Percentiles rank a stretch among this genome's conserved stretches.
Conservation (phyloP, 2,797 vertebrate species). For the Aplochiton taeniatus region DNA sequence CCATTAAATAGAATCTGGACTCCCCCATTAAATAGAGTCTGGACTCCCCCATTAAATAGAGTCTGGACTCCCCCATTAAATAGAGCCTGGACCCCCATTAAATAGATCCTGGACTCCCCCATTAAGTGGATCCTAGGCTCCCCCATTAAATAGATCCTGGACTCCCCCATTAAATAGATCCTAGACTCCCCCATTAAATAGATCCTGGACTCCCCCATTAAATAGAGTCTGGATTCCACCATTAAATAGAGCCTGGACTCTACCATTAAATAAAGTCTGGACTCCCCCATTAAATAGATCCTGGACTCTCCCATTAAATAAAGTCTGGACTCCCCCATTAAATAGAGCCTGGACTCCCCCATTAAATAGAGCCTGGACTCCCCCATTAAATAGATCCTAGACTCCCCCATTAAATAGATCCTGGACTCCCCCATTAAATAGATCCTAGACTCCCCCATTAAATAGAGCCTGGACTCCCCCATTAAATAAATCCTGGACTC, state of each 20-base stretch:
- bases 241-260: conserved; percentile 96
- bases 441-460: no score
- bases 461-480: conserved; percentile 93
- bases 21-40: conserved; percentile 96
- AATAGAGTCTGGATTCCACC: no score
- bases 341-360: conserved; percentile 93
- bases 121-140: no score
- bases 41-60: conserved; percentile 94
- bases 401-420: conserved; percentile 96
- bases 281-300: conserved; percentile 96
- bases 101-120: conserved; percentile 93
- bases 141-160: no score
- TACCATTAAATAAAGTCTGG: conserved; percentile 89
- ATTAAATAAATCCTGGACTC: conserved; percentile 97
- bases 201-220: conserved; percentile 93
- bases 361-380: conserved; percentile 97
- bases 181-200: no score
- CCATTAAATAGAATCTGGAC: conserved; percentile 93
- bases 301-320: conserved; percentile 92
- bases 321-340: no score
- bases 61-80: conserved; percentile 92
- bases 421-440: conserved; percentile 92
- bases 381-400: conserved; percentile 92
- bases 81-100: no score
- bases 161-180: conserved; percentile 94